Percentiles rank a stretch among this genome's conserved stretches.
Conservation (phyloP, 1,140 invertebrate species). For the Lutraria rhynchaena region DNA sequence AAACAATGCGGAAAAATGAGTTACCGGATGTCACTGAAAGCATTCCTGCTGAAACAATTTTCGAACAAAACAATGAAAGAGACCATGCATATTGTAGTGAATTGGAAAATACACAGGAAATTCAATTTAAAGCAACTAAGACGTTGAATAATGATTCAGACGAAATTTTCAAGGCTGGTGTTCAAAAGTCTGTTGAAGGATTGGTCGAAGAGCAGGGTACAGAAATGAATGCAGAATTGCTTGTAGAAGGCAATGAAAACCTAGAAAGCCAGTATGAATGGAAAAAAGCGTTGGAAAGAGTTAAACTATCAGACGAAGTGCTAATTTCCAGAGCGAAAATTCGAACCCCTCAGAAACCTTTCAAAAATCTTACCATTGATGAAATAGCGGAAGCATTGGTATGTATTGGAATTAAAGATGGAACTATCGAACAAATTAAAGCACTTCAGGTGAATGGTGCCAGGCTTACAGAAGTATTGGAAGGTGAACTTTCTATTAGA, state of each 20-base stretch:
- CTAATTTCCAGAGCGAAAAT: slow-evolving; percentile 2
- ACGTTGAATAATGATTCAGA: background rate
- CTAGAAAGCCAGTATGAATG: background rate
- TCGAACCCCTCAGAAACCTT: slow-evolving; percentile 11
- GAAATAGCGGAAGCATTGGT: slow-evolving; percentile 27
- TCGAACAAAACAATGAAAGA: no score
- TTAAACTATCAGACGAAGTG: background rate
- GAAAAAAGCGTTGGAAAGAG: slow-evolving; percentile 23
- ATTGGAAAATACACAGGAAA: no score
- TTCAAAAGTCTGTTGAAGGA: background rate
- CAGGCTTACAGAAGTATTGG: slow-evolving; percentile 32
- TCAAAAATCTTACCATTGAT: slow-evolving; percentile 20
- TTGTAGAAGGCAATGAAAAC: background rate
- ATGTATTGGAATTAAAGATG: slow-evolving; percentile 51
- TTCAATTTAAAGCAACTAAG: no score
- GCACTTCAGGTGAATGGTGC: slow-evolving; percentile 33
- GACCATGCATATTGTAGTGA: no score
- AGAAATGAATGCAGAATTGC: background rate
- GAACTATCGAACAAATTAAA: slow-evolving; percentile 14
- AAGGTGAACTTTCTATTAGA: slow-evolving; percentile 24
- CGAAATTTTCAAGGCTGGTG: background rate
- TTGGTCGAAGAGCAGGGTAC: background rate
- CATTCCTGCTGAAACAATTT: no score
- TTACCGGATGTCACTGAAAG: no score
- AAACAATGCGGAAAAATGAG: no score